Evolutionary conservation across 2,113 vertebrate genomes (phyloP), one percentile per base, ranked within the genome.

Genomic region (Corydoras maculifer): DNA sequence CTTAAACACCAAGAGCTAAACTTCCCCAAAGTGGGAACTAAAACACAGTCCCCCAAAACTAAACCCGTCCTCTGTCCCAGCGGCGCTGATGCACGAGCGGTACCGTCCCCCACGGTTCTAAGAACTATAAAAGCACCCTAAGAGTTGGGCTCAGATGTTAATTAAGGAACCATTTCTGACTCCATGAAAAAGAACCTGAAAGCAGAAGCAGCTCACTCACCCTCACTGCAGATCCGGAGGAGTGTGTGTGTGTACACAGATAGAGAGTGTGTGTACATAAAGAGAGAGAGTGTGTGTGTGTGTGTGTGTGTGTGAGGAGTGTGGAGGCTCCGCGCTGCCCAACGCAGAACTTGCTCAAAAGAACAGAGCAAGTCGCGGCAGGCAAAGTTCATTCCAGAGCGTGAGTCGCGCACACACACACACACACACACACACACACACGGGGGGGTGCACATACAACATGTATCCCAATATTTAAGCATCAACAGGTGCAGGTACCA

Each of bases 371-470:
- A 76, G 77, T 74, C 64, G 60, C 60, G 50, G 63, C 81, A 83
- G 67, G 81, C 64, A 67, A 15, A 50, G 68, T 57, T 78, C 81
- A 82, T 79, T 81, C 79, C 75, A 61, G 10, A 67, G 69, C 15
- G 57, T 50, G 15, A 53, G 70, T 35, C 62, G 64, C 35, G 8
- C 18, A 25, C 15, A 30, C 58, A 30, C 31, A 62, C 3, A 18
- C 3, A 32, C 59, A 30, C 5, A 48, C 62, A 11, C 14, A 15
- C 35, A 11, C 35, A 4, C 60, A 4, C 31, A 54, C 48, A 3
- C 1, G 18, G 18, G 18, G 18, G 18, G 18, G 18, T 25, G 29
- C 14, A 14, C 10, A 53, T 12, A 14, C 51, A 3, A 12, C 5
- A 10, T 14, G 51, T 10, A 14, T 2, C 51, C 51, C 9, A 14